Base-by-base conservation (phyloP, 2,888 invertebrate species). In the Eupeodes latifasciatus region DNA sequence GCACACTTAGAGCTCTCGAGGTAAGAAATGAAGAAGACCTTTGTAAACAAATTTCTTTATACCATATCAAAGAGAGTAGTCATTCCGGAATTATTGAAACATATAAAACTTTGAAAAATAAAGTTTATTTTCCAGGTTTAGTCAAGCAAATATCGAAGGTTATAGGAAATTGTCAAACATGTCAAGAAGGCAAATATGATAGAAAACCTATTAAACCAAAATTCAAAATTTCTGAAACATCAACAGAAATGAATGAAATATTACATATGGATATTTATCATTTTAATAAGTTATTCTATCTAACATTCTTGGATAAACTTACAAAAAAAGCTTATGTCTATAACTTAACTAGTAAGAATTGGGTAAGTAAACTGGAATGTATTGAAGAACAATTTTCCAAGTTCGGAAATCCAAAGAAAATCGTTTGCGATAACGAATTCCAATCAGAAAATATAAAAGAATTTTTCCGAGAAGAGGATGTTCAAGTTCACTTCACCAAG, bases 121-220 rank as follows among this genome's bases (percentile, higher is more conserved):
- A 51, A 57, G 77, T 76, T 12, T 71, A 57, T 12, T 72, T 55
- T 44, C 72, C 57, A 4, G 11, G 64, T 4, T 12, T 80, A 47
- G 5, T 62, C 0, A 44, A 53, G 36, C 66, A 74, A 61, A 40
- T 67, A n/a, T 51, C 67, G 0, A 81, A 19, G 57, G 36, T 71
- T 1, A 77, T 64, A 47, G 71, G 71, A 14, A 77, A 71, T 16
- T 71, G 69, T 12, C 71, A 27, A 27, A 57, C 12, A 49, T 76
- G 67, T 57, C 1, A 36, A 12, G 51, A 72, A 14, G 72, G 62
- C 0, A 74, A 81, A 57, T 80, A 67, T 14, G 72, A 72, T 57
- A n/a, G 72, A 5, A 81, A 67, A 51, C 67, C 75, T n/a, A 67
- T 81, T 10, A 67, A 67, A 61, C 2, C 12, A 4, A 77, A 82